A percentile compares a stretch with the other conserved stretches of the same genome.
phyloP scores from a whole-genome alignment of 2,797 vertebrate genomes.

The Erethizon dorsatum region DNA sequence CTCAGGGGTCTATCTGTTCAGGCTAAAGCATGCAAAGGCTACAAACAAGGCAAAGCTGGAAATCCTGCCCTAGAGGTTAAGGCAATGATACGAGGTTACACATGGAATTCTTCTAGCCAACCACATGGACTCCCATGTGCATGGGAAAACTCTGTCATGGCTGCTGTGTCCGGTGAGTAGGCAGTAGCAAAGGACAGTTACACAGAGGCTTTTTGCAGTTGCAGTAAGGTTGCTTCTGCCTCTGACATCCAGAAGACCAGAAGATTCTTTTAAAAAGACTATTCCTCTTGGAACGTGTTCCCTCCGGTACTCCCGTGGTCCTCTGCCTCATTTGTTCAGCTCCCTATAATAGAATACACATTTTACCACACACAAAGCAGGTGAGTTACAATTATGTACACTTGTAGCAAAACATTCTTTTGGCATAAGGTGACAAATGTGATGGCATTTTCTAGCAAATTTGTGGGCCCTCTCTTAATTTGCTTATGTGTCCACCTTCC shows the following conservation, averaged over 20 bases:
- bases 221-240: background rate
- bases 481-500: background rate
- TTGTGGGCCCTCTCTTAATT: background rate
- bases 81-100: background rate
- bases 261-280: background rate
- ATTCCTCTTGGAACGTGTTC: too few relatives aligned
- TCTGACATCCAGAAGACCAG: background rate
- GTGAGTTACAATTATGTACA: background rate
- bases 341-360: background rate
- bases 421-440: background rate
- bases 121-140: background rate
- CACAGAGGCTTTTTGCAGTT: background rate
- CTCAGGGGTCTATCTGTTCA: background rate
- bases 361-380: background rate
- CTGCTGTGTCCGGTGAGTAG: background rate
- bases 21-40: background rate
- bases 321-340: background rate
- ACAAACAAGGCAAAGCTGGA: background rate
- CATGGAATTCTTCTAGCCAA: background rate
- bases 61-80: background rate
- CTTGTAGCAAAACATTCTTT: background rate
- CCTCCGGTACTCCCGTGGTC: background rate
- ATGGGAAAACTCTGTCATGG: background rate
- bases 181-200: background rate
- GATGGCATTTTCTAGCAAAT: background rate